Conservation (phyloP, 1,140 invertebrate species). For the Drosophila orena region DNA sequence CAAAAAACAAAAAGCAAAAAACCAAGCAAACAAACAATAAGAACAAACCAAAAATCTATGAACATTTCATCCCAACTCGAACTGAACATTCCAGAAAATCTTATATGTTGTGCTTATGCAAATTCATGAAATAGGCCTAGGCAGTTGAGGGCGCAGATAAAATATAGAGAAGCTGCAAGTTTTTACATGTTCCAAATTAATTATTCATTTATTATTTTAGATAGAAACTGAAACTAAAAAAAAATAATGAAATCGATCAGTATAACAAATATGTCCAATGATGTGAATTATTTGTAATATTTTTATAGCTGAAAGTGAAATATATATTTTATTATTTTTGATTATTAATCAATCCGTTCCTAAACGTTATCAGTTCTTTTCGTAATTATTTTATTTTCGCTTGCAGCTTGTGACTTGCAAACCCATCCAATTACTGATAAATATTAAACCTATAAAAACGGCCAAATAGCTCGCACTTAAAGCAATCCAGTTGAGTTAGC, state of each 20-base stretch:
- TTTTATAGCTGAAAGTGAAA: neutral
- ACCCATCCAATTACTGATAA: conserved; percentile 22
- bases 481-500: neutral
- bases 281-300: too few species aligned
- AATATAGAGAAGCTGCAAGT: conserved; percentile 55
- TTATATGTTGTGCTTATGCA: neutral
- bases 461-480: conserved; percentile 5
- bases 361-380: too few species aligned
- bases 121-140: neutral
- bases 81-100: neutral
- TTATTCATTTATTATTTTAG: neutral
- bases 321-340: too few species aligned
- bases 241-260: too few species aligned
- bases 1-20: conserved; percentile 47
- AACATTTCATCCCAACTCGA: conserved; percentile 13
- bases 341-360: too few species aligned
- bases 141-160: conserved; percentile 25
- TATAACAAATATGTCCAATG: neutral
- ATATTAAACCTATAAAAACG: conserved; percentile 39
- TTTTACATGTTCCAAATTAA: neutral
- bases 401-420: conserved; percentile 54
- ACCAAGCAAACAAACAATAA: conserved; percentile 22
- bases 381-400: neutral
- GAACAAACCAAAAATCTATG: conserved; percentile 35
- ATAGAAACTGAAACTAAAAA: neutral